A percentile compares a stretch with the other conserved stretches of the same genome.
Evolutionary conservation across 2,888 invertebrate species (phyloP).

Genomic region (Eupithecia vulgata): DNA sequence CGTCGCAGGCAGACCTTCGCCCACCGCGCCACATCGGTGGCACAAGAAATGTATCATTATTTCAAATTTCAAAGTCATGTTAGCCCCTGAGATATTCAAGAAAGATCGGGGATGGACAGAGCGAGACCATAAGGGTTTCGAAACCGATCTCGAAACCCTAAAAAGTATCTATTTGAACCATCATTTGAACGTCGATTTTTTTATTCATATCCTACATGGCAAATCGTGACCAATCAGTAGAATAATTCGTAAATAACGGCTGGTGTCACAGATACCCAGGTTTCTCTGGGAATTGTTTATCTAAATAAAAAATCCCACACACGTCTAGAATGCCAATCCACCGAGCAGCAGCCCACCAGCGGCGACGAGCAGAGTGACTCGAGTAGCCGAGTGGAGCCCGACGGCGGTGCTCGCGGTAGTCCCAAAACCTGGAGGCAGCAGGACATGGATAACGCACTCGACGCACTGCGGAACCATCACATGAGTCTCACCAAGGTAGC

Average conservation of each 20-base stretch:
- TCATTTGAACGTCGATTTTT: no score
- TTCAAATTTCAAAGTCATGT: no score
- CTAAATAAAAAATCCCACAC: neutral
- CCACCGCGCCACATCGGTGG: no score
- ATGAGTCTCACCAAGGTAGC: slow-evolving; percentile 94
- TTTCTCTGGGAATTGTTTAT: neutral
- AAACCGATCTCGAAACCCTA: no score
- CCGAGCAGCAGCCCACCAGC: slow-evolving; percentile 59
- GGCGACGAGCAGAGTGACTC: slow-evolving; percentile 77
- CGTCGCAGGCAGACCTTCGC: no score
- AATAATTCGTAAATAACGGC: neutral
- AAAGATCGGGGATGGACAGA: no score
- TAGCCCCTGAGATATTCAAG: no score
- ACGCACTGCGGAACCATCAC: slow-evolving; percentile 92
- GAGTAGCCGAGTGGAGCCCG: slow-evolving; percentile 54
- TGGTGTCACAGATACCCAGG: neutral
- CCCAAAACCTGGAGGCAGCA: slow-evolving; percentile 95
- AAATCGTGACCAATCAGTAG: neutral
- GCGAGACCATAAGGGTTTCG: no score
- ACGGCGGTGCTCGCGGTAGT: slow-evolving; percentile 68
- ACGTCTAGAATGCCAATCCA: slow-evolving; percentile 47
- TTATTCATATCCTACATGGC: no score
- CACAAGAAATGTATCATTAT: no score
- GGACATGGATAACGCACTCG: slow-evolving; percentile 94
- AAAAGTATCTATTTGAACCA: no score